Evolutionary conservation across 2,888 invertebrate species (phyloP).

Genomic region (Panzeria rudis): DNA sequence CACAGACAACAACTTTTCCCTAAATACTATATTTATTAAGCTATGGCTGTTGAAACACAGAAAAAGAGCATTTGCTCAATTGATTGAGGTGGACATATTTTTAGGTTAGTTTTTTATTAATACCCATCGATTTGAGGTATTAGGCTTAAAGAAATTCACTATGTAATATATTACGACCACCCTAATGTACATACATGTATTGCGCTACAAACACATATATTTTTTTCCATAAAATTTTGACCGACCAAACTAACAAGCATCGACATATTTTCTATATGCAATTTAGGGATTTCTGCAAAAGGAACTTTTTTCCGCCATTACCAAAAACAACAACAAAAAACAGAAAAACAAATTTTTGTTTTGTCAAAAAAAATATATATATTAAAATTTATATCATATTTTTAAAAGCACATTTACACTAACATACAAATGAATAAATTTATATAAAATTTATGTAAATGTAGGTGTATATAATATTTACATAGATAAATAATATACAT

Average conservation of each 20-base stretch:
- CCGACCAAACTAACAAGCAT: constrained; percentile 32
- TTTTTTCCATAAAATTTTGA: constrained; percentile 10
- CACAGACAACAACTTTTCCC: no score
- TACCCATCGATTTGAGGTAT: no score
- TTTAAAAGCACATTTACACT: constrained; percentile 39
- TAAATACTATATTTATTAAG: no score
- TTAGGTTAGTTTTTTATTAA: no score
- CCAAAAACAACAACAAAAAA: constrained; percentile 32
- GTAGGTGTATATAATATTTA: no score
- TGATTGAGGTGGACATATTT: no score
- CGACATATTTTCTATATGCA: constrained; percentile 47
- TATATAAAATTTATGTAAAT: constrained; percentile 8
- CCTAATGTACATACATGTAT: no score
- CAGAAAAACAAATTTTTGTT: constrained; percentile 17
- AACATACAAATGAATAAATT: constrained; percentile 19
- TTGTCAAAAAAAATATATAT: constrained; percentile 5
- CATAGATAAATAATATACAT: no score
- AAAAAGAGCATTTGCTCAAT: no score
- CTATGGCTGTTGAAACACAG: no score
- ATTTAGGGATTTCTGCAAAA: constrained; percentile 51
- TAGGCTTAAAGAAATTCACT: no score
- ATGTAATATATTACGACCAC: no score
- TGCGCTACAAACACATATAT: constrained; percentile 13
- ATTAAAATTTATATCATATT: constrained; percentile 61
- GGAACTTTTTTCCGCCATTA: constrained; percentile 1